Conservation (phyloP, 1,140 invertebrate genomes). For the Scylla paramamosain region DNA sequence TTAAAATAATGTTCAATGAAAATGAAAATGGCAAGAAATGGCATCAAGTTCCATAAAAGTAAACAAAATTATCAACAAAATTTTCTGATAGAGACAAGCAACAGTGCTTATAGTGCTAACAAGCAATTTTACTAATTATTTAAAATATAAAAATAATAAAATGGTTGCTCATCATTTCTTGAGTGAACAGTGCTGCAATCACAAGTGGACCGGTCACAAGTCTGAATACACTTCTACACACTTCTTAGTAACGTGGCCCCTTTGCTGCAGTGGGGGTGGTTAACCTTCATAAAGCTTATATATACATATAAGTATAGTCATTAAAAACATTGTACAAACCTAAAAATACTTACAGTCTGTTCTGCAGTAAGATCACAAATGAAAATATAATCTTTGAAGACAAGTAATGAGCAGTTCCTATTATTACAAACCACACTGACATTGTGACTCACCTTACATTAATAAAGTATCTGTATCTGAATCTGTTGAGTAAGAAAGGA, state of each 20-base stretch:
- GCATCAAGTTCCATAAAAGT: not conserved
- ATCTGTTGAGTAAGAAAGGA: not conserved
- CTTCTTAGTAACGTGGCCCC: not conserved
- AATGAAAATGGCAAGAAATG: slow-evolving; percentile 12
- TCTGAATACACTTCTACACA: not conserved
- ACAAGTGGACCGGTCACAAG: not conserved
- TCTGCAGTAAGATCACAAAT: not conserved
- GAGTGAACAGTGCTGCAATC: not conserved
- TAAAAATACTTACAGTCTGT: not conserved
- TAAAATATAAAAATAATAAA: not conserved
- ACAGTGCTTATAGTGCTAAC: not conserved
- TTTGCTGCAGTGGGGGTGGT: not conserved
- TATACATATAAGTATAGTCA: not conserved
- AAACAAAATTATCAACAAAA: not conserved
- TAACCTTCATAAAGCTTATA: not conserved
- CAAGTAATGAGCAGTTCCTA: too few species aligned
- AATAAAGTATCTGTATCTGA: not conserved
- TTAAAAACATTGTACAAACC: not conserved
- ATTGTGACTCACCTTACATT: not conserved
- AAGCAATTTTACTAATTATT: not conserved
- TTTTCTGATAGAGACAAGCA: not conserved
- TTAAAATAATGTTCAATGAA: not conserved
- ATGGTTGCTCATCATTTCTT: not conserved
- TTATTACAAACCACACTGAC: too few species aligned
- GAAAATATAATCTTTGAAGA: not conserved